These are phyloP conservation scores for Lagopus muta DNA, from an alignment of 2,113 vertebrate species.

Conservation along the genomic window DNA sequence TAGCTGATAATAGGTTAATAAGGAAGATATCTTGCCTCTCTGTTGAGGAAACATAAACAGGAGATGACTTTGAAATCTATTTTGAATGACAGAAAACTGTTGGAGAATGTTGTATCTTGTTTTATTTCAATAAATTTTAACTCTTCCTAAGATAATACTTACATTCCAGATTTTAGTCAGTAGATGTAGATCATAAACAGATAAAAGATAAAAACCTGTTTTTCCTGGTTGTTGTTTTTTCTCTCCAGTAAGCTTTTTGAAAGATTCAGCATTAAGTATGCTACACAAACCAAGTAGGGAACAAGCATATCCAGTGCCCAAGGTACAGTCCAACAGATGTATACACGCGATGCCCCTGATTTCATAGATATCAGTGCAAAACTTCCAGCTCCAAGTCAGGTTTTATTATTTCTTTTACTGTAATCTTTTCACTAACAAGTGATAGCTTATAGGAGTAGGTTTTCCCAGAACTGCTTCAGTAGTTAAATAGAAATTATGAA, in stretches of 20 bases:
- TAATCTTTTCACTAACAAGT: not conserved
- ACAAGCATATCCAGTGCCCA: not conserved
- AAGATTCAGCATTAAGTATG: not conserved
- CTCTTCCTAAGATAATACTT: not conserved
- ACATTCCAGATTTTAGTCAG: not conserved
- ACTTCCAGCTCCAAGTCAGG: not conserved
- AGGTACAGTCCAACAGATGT: not conserved
- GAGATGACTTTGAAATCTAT: not conserved
- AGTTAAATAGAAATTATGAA: not conserved
- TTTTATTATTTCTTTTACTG: not conserved
- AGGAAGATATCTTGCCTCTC: not conserved
- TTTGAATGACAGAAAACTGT: not conserved
- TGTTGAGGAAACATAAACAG: not conserved
- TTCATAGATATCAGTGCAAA: not conserved
- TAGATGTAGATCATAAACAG: not conserved
- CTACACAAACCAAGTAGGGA: not conserved
- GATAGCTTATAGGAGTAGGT: not conserved
- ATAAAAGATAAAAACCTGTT: not conserved
- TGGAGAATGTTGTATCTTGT: not conserved
- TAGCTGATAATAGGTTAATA: not conserved
- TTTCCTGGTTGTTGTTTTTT: not conserved
- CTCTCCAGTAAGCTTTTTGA: accelerated
- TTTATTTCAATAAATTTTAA: not conserved
- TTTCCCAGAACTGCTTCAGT: not conserved
- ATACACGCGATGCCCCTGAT: not conserved